phyloP scores from a whole-genome alignment of 2,888 invertebrate genomes.

The Nebria salina region DNA sequence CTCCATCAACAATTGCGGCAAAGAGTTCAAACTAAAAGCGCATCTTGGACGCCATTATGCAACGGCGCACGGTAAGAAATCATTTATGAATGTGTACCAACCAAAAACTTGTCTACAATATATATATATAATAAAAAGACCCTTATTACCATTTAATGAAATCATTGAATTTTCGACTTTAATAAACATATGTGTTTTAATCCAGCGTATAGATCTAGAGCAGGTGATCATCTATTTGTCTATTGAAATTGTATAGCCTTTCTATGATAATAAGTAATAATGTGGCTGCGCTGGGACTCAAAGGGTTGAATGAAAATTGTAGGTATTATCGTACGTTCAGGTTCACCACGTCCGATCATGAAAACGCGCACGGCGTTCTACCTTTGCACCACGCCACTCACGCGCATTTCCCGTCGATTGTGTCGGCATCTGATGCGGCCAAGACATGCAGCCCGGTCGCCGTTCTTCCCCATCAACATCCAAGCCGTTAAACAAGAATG shows the following conservation, averaged over 20 bases:
- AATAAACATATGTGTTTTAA: too few species aligned
- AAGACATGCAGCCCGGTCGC: conserved; percentile 88
- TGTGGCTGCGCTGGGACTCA: not conserved
- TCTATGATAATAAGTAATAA: too few species aligned
- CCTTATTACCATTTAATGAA: too few species aligned
- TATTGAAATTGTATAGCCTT: too few species aligned
- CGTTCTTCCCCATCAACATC: conserved; percentile 80
- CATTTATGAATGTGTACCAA: too few species aligned
- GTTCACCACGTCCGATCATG: conserved; percentile 92
- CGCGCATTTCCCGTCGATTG: conserved; percentile 87
- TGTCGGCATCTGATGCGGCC: conserved; percentile 85
- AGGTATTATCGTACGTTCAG: conserved; percentile 72
- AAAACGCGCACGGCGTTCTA: conserved; percentile 97
- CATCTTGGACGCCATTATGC: conserved; percentile 94
- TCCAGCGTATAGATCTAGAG: too few species aligned
- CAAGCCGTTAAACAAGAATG: conserved; percentile 89
- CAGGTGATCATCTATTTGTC: too few species aligned
- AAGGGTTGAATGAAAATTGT: conserved; percentile 23
- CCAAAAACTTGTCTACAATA: not conserved
- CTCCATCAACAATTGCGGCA: conserved; percentile 90
- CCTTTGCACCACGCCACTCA: conserved; percentile 89
- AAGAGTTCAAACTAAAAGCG: conserved; percentile 95
- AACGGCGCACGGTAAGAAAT: conserved; percentile 78
- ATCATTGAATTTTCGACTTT: too few species aligned
- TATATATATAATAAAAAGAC: too few species aligned